Base-by-base conservation (phyloP, 2,888 invertebrate genomes). In the Himalopsyche japonica region DNA sequence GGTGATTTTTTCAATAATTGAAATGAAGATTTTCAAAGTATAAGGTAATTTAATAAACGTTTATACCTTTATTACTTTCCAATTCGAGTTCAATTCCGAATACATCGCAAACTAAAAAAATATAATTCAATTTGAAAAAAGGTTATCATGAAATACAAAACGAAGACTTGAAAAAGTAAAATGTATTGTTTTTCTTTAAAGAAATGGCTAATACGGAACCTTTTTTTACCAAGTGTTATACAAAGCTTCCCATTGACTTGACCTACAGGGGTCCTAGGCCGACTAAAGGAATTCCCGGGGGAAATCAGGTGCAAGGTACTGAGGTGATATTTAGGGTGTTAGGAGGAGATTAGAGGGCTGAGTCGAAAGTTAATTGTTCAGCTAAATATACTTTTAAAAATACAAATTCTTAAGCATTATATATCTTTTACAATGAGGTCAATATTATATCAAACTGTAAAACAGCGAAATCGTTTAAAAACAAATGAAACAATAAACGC, bases 251-350 rank as follows among this genome's bases (percentile, higher is more conserved):
- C 57, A 57, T 57, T 15, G 57, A 57, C 57, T 57, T 57, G 57
- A 32, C 76, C 76, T 76, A 34, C 76, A 30, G 78, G 43, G 43
- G 78, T 24, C 24, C 78, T 43, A 34, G 37, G 34, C 78, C 34
- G 27, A 47, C 80, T 32, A 43, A 30, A 81, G 70, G 83, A 83
- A 81, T n/a, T 77, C 86, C 84, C 86, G 32, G 79, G 86, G 86
- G 86, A 86, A 86, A 86, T 86, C 86, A 86, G 86, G 82, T 80
- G 81, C 82, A 80, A 81, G 84, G 82, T 57, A 57, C 57, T 20
- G 57, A 57, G 20, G 57, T 57, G 57, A 57, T 57, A 57, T 57
- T 57, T 20, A 57, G 57, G 57, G 57, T n/a, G 57, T 20, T 20
- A 20, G 57, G 57, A 24, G 57, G 20, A 57, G n/a, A 57, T 57